phyloP scores from a whole-genome alignment of 2,888 invertebrate species.

The Cerastis leucographa region DNA sequence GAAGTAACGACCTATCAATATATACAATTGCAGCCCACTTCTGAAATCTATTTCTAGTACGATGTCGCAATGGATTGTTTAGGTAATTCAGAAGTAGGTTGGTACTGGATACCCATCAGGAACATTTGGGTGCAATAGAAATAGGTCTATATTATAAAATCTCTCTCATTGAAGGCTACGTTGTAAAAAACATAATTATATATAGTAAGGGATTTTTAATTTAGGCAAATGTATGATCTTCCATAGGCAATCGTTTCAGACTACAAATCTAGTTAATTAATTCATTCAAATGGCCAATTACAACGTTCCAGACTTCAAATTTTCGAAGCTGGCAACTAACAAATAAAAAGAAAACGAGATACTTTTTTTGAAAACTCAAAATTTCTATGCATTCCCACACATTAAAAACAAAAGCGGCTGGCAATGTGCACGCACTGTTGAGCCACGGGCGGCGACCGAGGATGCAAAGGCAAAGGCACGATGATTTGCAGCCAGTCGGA shows the following conservation, averaged over 20 bases:
- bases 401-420: constrained; percentile 81
- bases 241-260: not conserved
- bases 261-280: not conserved
- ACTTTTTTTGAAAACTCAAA: constrained; percentile 45
- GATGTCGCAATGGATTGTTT: constrained; percentile 20
- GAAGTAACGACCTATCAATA: constrained; percentile 55
- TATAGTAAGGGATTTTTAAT: not conserved
- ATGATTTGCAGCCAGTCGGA: constrained; percentile 85
- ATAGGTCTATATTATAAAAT: not conserved
- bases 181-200: not conserved
- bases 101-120: not conserved
- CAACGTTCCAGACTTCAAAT: not conserved
- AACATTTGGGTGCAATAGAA: not conserved
- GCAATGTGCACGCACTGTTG: constrained; percentile 77
- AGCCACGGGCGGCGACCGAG: constrained; percentile 76
- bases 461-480: constrained; percentile 85
- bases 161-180: not conserved
- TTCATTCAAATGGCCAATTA: not conserved
- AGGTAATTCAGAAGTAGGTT: not conserved
- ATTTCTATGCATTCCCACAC: constrained; percentile 66
- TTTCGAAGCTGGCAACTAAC: not conserved
- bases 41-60: constrained; percentile 44
- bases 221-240: not conserved
- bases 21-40: constrained; percentile 51
- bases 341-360: constrained; percentile 15